These are phyloP conservation scores for Platalea minor DNA, from an alignment of 2,797 vertebrate species.

Conservation along the genomic window DNA sequence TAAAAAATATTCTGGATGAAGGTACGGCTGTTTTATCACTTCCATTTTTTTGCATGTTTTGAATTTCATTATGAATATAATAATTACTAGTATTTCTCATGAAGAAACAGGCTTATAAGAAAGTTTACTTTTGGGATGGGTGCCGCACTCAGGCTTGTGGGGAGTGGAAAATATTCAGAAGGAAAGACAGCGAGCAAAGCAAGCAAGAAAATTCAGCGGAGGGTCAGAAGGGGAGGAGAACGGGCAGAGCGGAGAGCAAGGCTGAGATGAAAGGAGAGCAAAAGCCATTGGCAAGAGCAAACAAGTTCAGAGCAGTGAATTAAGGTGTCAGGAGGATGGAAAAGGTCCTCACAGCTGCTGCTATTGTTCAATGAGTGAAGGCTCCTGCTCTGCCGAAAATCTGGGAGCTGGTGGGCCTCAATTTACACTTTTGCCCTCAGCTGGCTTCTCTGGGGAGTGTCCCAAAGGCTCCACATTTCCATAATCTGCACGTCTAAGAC, in stretches of 20 bases:
- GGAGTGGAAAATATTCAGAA: background rate
- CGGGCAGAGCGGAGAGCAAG: background rate
- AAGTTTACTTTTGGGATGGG: background rate
- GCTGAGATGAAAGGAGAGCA: slow-evolving; percentile 12
- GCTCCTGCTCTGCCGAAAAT: background rate
- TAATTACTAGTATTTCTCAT: background rate
- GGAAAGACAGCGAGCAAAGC: background rate
- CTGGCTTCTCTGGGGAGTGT: background rate
- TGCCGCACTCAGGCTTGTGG: background rate
- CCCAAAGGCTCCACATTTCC: background rate
- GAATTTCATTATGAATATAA: slow-evolving; percentile 5
- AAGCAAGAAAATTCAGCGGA: background rate
- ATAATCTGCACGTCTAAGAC: background rate
- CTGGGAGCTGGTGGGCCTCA: background rate
- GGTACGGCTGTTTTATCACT: background rate
- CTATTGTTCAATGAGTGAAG: background rate
- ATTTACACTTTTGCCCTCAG: background rate
- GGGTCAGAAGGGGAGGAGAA: background rate
- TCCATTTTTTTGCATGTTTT: background rate
- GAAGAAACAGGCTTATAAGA: background rate
- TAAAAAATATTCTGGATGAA: slow-evolving; percentile 25
- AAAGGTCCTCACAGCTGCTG: background rate
- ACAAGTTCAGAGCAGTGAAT: slow-evolving; percentile 42
- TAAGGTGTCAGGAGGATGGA: background rate
- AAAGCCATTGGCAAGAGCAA: slow-evolving; percentile 39